phyloP scores from a whole-genome alignment of 2,888 invertebrate species.

The Drosophila imparisetae region DNA sequence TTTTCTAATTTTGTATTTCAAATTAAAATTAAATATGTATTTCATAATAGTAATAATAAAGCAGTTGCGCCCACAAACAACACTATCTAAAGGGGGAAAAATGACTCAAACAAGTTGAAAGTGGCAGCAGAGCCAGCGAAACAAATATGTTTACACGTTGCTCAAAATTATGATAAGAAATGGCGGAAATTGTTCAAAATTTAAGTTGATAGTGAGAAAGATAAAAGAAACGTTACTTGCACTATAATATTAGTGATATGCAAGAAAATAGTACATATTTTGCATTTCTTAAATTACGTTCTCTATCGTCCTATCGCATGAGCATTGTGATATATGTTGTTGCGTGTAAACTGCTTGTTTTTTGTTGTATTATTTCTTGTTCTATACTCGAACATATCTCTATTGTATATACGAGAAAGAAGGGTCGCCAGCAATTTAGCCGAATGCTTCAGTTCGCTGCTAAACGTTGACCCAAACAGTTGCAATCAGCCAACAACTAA shows the following conservation, averaged over 20 bases:
- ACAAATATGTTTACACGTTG: slow-evolving; percentile 14
- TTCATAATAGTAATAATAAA: slow-evolving; percentile 27
- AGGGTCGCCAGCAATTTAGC: slow-evolving; percentile 8
- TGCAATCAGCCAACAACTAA: slow-evolving; percentile 6
- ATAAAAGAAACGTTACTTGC: not conserved
- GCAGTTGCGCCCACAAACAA: slow-evolving; percentile 1
- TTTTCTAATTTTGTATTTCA: not conserved
- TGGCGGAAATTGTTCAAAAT: not conserved
- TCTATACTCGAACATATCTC: slow-evolving; percentile 1
- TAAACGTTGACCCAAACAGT: slow-evolving; percentile 26
- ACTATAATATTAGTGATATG: not conserved
- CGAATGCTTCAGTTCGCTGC: slow-evolving; percentile 21
- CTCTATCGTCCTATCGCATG: not conserved
- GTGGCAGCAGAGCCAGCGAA: not conserved
- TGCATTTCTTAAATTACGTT: not conserved
- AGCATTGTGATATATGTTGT: not conserved
- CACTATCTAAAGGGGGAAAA: not conserved
- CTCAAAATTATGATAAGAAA: not conserved
- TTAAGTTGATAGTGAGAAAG: not conserved
- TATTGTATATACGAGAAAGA: not conserved
- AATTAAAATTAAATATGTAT: not conserved
- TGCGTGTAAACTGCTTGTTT: slow-evolving; percentile 22
- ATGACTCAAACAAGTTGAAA: slow-evolving; percentile 11
- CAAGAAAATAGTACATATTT: not conserved
- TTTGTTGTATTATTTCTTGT: not conserved